These are phyloP conservation scores for Cairina moschata DNA, from an alignment of 2,113 vertebrate genomes.

Conservation along the genomic window DNA sequence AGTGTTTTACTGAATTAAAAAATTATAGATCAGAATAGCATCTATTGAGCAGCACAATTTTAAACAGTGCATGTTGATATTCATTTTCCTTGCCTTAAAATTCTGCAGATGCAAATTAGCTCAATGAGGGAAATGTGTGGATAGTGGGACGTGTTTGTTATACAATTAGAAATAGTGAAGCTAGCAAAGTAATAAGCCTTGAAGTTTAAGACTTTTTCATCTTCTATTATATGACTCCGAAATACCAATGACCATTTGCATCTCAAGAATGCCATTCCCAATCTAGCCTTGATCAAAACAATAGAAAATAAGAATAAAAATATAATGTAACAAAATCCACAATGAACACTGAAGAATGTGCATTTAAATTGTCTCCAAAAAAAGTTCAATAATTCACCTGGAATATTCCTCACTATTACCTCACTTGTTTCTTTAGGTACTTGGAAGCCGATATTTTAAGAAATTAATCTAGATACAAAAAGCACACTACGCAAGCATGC, in stretches of 20 bases:
- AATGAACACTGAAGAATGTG: background rate
- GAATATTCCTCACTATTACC: background rate
- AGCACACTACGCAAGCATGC: background rate
- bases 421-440: background rate
- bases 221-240: background rate
- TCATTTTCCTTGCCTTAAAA: background rate
- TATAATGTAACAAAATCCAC: slow-evolving; percentile 11
- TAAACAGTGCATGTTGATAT: background rate
- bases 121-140: background rate
- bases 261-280: background rate
- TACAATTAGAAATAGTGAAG: background rate
- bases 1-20: background rate
- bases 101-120: background rate
- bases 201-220: background rate
- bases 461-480: background rate
- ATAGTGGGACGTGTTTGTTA: background rate
- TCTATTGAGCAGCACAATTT: background rate
- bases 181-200: background rate
- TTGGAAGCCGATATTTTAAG: background rate
- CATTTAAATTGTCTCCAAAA: background rate
- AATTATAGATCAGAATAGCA: background rate
- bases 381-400: background rate
- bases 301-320: slow-evolving; percentile 21
- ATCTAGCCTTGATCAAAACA: slow-evolving; percentile 1
- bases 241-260: background rate